Base-by-base conservation (phyloP, 2,888 invertebrate species). In the Aspidiotus destructor region DNA sequence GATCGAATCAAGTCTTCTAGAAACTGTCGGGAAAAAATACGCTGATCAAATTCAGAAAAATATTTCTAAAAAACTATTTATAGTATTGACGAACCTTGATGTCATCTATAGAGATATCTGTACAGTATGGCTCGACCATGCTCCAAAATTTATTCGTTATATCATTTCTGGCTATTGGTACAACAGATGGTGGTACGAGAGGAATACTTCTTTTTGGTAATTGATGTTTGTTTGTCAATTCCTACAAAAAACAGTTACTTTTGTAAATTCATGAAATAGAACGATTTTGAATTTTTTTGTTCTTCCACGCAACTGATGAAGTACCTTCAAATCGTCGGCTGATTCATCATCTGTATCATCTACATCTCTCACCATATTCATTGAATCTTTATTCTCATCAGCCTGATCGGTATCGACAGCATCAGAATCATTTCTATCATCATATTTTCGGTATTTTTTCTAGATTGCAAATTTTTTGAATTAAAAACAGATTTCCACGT, bases 121-220 rank as follows among this genome's bases (percentile, higher is more conserved):
- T 86, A 78, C 94, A 95, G 76, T 92, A 96, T 0, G 93, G 91
- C 77, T 96, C 95, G 1, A 96, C 88, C 2, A 91, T 92, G 52
- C 89, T 84, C 96, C 96, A 97, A 80, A 96, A 96, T 77, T 92
- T 90, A 75, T 93, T 92, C 10, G 94, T 91, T 69, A 89, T 89
- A 78, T 96, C 95, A 77, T 95, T 94, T 79, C 91, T 92, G 44
- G 71, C 70, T 54, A 70, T 17, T 6, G 68, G 68, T 13, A 68
- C 68, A 40, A 68, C 60, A 10, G 68, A 68, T 17, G 57, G 70
- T 17, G 68, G 68, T 40, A 68, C 52, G 16, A 68, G 42, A 15
- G 68, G 68, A 53, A 61, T 68, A 53, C 53, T 61, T 13, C 68
- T 60, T 13, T 61, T 68, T 1, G 68, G 68, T 28, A 28, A 28